Evolutionary conservation across 2,888 invertebrate genomes (phyloP).

Genomic region (Drosophila pseudotakahashii): DNA sequence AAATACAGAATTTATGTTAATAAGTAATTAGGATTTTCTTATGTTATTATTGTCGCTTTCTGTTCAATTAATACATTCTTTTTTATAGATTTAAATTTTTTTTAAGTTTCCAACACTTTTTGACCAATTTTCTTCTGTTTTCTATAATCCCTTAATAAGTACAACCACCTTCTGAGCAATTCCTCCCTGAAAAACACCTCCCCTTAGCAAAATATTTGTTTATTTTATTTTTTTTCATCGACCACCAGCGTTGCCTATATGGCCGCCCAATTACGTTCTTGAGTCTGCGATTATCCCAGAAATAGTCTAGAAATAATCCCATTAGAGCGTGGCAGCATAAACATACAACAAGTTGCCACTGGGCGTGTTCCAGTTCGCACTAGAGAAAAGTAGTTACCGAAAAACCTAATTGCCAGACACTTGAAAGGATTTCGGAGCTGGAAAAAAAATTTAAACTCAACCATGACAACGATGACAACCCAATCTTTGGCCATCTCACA

Average conservation of each 20-base stretch:
- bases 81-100: too few species aligned
- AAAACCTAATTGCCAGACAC: constrained; percentile 62
- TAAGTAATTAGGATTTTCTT: too few species aligned
- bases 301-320: constrained; percentile 18
- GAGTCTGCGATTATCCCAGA: constrained; percentile 22
- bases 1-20: background rate
- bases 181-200: background rate
- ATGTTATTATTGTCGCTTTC: too few species aligned
- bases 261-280: constrained; percentile 30
- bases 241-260: constrained; percentile 32
- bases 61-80: too few species aligned
- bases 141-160: background rate
- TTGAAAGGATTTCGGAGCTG: constrained; percentile 37
- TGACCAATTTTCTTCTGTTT: too few species aligned
- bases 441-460: constrained; percentile 30
- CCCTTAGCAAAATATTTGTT: background rate
- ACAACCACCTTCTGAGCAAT: constrained; percentile 2
- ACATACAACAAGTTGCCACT: constrained; percentile 12
- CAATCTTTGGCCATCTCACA: constrained; percentile 42
- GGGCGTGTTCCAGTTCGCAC: constrained; percentile 28
- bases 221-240: constrained; percentile 6
- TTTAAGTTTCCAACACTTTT: too few species aligned
- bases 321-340: constrained; percentile 34
- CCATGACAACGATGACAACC: constrained; percentile 39
- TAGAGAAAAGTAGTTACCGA: background rate